Conservation (phyloP, 1,140 invertebrate species). For the Zaprionus ornatus region DNA sequence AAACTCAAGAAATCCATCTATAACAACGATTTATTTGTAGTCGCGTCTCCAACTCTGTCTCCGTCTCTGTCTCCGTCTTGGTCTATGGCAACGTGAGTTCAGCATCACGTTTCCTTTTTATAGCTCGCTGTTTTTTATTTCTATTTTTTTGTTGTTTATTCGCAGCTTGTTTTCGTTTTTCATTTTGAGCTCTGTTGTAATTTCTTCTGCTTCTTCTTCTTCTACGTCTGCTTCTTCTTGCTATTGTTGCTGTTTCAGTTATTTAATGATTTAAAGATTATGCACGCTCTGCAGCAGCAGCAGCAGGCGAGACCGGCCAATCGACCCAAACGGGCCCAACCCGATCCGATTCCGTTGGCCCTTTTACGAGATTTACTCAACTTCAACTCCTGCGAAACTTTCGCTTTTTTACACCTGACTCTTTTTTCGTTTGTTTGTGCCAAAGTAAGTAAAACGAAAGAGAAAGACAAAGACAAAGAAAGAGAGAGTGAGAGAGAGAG, state of each 20-base stretch:
- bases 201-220: constrained; percentile 49
- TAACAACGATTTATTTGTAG: constrained; percentile 72
- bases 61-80: background rate
- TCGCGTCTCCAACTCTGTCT: background rate
- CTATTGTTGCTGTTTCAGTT: constrained; percentile 63
- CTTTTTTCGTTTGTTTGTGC: constrained; percentile 31
- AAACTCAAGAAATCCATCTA: constrained; percentile 37
- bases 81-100: constrained; percentile 65
- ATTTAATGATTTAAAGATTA: constrained; percentile 82
- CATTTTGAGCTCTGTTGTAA: constrained; percentile 56
- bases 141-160: constrained; percentile 54
- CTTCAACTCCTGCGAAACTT: constrained; percentile 56
- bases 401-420: constrained; percentile 71
- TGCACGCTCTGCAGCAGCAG: constrained; percentile 64
- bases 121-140: constrained; percentile 60
- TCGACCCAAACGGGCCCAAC: constrained; percentile 5
- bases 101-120: constrained; percentile 79
- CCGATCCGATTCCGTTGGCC: constrained; percentile 11
- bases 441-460: constrained; percentile 19
- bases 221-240: constrained; percentile 32
- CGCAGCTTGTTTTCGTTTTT: constrained; percentile 54
- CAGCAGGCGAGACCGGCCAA: constrained; percentile 6
- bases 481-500: constrained; percentile 8
- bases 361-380: constrained; percentile 49
- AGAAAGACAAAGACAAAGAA: constrained; percentile 1